Base-by-base conservation (phyloP, 1,140 invertebrate species). In the Lucilia cuprina region DNA sequence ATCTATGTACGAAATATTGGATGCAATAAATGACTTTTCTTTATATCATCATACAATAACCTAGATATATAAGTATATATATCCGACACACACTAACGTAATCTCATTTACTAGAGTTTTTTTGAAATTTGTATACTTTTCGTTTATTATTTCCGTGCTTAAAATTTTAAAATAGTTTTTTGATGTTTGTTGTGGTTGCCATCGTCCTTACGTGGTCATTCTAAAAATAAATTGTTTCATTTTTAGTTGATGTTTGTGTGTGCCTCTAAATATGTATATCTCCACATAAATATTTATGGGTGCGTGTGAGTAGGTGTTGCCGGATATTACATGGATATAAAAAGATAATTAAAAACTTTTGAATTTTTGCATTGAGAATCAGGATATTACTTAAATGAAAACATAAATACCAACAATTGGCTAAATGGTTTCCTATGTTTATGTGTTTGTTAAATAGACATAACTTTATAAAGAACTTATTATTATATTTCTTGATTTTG, bases 91-190 rank as follows among this genome's bases (percentile, higher is more conserved):
- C 5, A 41, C 41, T 41, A 2, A 41, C 41, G 7, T 41, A 10
- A 10, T 10, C 10, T 41, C 41, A 41, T 41, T 41, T 41, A 41
- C 10, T 41, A 55, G 50, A 55, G 50, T 17, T 17, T 55, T 55
- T 55, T 30, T 49, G 17, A 25, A 25, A 75, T 75, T 75, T 41
- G 74, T 77, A 41, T 77, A 77, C 74, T 41, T 35, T n/a, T 77
- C 74, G 74, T 77, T 41, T 77, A 77, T 77, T 77, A 41, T 77
- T 41, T 77, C 35, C 74, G 74, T 77, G 74, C 74, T 77, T 41
- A 77, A 41, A 14, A 41, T 77, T 77, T 77, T 19, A 77, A 77
- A 77, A 17, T 17, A 17, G 19, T 21, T 17, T 2, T 9, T 30
- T 21, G 10, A 30, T 74, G 10, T 74, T 21, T 74, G 21, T 75